These are phyloP conservation scores for Bombycilla garrulus DNA, from an alignment of 2,113 vertebrate genomes.

Conservation along the genomic window DNA sequence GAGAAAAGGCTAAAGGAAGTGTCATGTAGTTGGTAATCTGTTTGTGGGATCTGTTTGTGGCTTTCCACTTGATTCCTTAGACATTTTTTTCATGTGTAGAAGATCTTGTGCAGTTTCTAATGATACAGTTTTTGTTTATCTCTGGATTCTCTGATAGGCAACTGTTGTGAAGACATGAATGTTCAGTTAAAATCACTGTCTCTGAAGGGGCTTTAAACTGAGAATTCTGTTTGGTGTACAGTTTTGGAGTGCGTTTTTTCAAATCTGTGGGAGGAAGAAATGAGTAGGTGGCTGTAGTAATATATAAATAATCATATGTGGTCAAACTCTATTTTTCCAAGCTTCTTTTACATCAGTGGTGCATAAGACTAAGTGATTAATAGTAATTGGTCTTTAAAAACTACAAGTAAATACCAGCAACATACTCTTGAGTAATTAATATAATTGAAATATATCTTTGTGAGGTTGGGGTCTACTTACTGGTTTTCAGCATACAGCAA, in stretches of 20 bases:
- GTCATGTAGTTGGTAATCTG: not conserved
- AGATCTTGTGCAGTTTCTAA: not conserved
- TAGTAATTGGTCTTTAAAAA: not conserved
- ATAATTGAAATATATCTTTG: not conserved
- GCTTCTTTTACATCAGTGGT: not conserved
- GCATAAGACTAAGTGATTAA: not conserved
- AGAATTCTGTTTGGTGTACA: not conserved
- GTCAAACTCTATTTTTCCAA: not conserved
- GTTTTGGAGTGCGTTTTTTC: not conserved
- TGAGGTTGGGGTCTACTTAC: not conserved
- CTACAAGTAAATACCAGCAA: not conserved
- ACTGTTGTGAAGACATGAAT: not conserved
- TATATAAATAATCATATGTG: not conserved
- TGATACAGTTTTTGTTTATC: not conserved
- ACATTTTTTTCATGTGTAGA: not conserved
- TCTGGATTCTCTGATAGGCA: not conserved
- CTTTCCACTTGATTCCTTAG: not conserved
- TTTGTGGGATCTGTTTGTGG: not conserved
- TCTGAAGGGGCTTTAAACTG: not conserved
- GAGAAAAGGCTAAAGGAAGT: not conserved
- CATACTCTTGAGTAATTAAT: not conserved
- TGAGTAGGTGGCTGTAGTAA: not conserved
- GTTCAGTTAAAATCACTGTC: not conserved
- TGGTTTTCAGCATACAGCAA: not conserved
- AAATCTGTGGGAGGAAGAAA: not conserved